Evolutionary conservation across 2,113 vertebrate genomes (phyloP).

Genomic region (Heptranchias perlo): DNA sequence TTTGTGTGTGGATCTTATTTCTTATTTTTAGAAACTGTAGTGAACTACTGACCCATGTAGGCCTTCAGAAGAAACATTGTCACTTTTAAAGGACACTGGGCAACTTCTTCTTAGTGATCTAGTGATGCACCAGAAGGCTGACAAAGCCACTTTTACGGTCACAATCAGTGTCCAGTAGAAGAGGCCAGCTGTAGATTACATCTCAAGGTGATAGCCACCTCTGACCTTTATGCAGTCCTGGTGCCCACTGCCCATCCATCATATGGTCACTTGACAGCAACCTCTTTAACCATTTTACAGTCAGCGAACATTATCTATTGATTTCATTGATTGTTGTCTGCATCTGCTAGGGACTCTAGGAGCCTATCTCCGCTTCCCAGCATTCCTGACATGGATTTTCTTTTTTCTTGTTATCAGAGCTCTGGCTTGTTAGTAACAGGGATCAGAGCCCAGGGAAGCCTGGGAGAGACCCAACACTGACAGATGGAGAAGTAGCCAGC

Average conservation of each 20-base stretch:
- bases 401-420: constrained; percentile 1
- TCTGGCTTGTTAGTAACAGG: background rate
- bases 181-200: constrained; percentile 49
- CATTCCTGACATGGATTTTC: constrained; percentile 22
- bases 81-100: constrained; percentile 16
- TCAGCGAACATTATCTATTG: constrained; percentile 57
- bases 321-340: constrained; percentile 59
- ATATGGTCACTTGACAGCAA: constrained; percentile 50
- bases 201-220: constrained; percentile 61
- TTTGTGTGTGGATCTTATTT: background rate
- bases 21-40: background rate
- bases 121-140: constrained; percentile 35
- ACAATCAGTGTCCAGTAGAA: constrained; percentile 24
- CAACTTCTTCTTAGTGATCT: constrained; percentile 25
- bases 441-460: background rate
- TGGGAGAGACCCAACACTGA: background rate
- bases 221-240: constrained; percentile 54
- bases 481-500: constrained; percentile 42
- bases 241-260: constrained; percentile 56
- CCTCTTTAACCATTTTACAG: constrained; percentile 54
- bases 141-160: constrained; percentile 19
- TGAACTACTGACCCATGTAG: constrained; percentile 30
- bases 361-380: constrained; percentile 37
- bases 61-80: background rate
- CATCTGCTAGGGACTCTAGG: constrained; percentile 45